These are phyloP conservation scores for Ophioninae sp. DNA, from an alignment of 2,888 invertebrate species.

Conservation along the genomic window DNA sequence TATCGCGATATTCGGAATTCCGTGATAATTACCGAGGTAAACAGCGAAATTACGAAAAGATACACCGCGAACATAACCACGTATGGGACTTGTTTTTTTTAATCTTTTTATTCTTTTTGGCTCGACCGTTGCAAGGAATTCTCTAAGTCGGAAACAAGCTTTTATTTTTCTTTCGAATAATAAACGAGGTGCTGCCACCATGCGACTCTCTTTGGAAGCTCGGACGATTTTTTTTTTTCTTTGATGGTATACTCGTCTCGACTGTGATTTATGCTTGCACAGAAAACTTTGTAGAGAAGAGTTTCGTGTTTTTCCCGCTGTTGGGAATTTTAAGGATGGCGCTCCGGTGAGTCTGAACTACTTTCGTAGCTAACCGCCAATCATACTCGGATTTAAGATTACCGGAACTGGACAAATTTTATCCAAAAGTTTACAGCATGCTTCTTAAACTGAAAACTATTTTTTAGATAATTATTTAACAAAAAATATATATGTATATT, in stretches of 20 bases:
- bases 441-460: too few species aligned
- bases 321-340: too few species aligned
- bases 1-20: not conserved
- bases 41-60: slow-evolving; percentile 40
- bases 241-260: not conserved
- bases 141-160: slow-evolving; percentile 50
- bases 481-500: too few species aligned
- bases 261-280: not conserved
- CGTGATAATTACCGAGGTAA: slow-evolving; percentile 49
- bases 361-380: too few species aligned
- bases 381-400: too few species aligned
- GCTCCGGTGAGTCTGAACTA: too few species aligned
- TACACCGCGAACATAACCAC: slow-evolving; percentile 50
- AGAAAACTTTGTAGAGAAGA: too few species aligned
- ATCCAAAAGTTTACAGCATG: too few species aligned
- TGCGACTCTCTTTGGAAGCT: not conserved
- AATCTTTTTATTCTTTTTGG: not conserved
- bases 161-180: slow-evolving; percentile 12
- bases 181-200: not conserved
- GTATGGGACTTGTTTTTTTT: slow-evolving; percentile 36
- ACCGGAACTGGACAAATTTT: too few species aligned
- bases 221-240: not conserved
- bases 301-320: too few species aligned
- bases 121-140: slow-evolving; percentile 54
- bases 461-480: too few species aligned